Conservation (phyloP, 1,140 invertebrate genomes). For the Myzus persicae region DNA sequence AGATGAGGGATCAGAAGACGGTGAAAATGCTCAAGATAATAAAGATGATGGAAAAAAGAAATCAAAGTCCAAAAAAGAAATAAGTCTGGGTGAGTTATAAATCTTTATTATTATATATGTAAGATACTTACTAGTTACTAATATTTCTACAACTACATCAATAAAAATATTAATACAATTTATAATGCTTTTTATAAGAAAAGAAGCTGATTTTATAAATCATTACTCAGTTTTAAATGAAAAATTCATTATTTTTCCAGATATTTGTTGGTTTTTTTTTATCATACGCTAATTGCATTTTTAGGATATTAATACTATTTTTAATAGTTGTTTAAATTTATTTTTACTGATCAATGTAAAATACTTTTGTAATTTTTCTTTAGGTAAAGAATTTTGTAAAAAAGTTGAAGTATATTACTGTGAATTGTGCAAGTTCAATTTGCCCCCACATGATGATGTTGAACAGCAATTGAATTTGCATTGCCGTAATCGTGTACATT, state of each 20-base stretch:
- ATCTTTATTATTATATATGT: no score
- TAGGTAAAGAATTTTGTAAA: constrained; percentile 77
- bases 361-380: constrained; percentile 22
- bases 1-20: constrained; percentile 62
- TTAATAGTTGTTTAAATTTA: neutral
- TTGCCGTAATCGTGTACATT: constrained; percentile 61
- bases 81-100: constrained; percentile 68
- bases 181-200: neutral
- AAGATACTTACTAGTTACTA: no score
- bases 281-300: no score
- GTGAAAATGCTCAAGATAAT: constrained; percentile 69
- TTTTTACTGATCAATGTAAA: neutral
- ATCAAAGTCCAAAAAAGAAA: constrained; percentile 62
- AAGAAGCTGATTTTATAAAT: neutral
- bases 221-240: neutral
- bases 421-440: constrained; percentile 77
- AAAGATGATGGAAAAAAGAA: constrained; percentile 66
- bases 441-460: constrained; percentile 71
- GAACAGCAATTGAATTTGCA: constrained; percentile 64
- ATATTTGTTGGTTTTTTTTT: no score
- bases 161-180: neutral
- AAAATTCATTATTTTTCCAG: neutral
- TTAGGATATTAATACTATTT: neutral
- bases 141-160: neutral
- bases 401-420: constrained; percentile 76